Percentiles rank a stretch among this genome's conserved stretches.
Evolutionary conservation across 2,797 vertebrate species (phyloP).

Genomic region (Adelosebastes latens): DNA sequence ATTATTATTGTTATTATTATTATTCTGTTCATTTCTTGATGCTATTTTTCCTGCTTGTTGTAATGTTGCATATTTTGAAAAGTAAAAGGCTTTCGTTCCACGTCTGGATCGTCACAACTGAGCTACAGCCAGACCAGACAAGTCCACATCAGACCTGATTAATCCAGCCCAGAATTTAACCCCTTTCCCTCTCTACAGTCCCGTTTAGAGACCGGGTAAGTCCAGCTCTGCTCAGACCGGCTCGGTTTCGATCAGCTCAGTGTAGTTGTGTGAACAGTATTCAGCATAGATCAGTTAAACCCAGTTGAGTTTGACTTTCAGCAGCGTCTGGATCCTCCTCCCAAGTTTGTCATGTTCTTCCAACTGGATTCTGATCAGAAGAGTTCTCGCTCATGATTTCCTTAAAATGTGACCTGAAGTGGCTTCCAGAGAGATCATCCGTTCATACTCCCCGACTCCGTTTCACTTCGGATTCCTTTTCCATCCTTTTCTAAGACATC

Average conservation of each 20-base stretch:
- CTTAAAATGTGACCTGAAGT: neutral
- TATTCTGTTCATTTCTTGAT: slow-evolving; percentile 57
- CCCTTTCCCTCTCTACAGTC: neutral
- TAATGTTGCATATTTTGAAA: slow-evolving; percentile 84
- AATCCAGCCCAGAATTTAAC: neutral
- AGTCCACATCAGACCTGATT: neutral
- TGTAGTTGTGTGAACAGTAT: slow-evolving; percentile 3
- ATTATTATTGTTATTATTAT: slow-evolving; percentile 58
- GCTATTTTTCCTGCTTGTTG: slow-evolving; percentile 76
- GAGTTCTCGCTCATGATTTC: neutral
- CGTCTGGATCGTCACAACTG: slow-evolving; percentile 13
- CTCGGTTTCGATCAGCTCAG: neutral
- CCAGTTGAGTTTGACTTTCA: slow-evolving; percentile 16
- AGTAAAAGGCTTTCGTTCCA: slow-evolving; percentile 75
- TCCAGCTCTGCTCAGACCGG: neutral
- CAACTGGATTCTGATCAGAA: neutral
- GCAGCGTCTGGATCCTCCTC: neutral
- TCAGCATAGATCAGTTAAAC: slow-evolving; percentile 20
- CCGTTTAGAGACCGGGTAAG: neutral
- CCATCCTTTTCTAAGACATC: neutral
- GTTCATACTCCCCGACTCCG: neutral
- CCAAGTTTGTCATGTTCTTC: neutral
- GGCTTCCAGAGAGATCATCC: neutral
- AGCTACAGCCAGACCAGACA: slow-evolving; percentile 44
- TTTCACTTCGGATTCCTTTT: neutral